phyloP scores from a whole-genome alignment of 2,888 invertebrate species.

The Hemicrepidius hirtus region DNA sequence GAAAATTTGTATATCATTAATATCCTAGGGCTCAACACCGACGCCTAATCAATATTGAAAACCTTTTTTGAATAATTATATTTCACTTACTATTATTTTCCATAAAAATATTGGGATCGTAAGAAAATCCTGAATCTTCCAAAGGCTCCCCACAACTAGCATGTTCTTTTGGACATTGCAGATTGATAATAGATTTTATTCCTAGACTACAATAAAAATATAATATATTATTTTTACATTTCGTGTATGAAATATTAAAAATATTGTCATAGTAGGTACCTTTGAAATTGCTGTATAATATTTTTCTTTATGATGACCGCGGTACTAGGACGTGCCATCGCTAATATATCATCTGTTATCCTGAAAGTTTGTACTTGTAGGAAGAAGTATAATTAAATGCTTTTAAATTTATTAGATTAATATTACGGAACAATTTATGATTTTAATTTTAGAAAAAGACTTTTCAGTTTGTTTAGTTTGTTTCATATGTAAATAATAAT shows the following conservation, averaged over 20 bases:
- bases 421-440: neutral
- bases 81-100: slow-evolving; percentile 83
- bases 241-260: neutral
- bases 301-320: slow-evolving; percentile 83
- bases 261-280: slow-evolving; percentile 71
- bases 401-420: neutral
- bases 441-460: no score
- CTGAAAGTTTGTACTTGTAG: slow-evolving; percentile 71
- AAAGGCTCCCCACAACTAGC: slow-evolving; percentile 88
- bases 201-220: slow-evolving; percentile 76
- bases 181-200: slow-evolving; percentile 88
- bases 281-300: slow-evolving; percentile 86
- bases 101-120: slow-evolving; percentile 90
- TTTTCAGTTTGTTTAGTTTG: no score
- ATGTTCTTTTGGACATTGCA: slow-evolving; percentile 90
- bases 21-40: no score
- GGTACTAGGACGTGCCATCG: slow-evolving; percentile 91
- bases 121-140: slow-evolving; percentile 87
- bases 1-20: no score
- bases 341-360: slow-evolving; percentile 91
- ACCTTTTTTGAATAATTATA: neutral
- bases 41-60: no score
- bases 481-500: no score
- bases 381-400: slow-evolving; percentile 6
- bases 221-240: neutral